Evolutionary conservation across 2,888 invertebrate genomes (phyloP), one percentile per base, ranked within the genome.

Genomic region (Hypomecis atomaria): DNA sequence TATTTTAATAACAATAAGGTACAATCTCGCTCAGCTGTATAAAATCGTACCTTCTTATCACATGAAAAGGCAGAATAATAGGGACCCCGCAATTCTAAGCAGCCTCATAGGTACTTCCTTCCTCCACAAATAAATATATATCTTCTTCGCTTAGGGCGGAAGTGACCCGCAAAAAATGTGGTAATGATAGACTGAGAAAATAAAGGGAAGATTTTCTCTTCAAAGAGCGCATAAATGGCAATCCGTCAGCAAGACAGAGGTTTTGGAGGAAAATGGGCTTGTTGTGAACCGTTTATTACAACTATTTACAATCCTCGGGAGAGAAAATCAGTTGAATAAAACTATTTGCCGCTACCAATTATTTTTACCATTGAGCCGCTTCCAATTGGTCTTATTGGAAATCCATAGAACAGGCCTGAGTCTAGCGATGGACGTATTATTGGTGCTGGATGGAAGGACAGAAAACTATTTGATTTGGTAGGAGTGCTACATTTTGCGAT

Each of bases 151-250:
- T 64, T 56, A 59, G 13, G 43, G 50, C 45, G 65, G 60, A 65
- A 65, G 43, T 48, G 57, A 52, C 59, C 52, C 60, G 55, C 59
- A 60, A 65, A 65, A 64, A 65, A 59, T 59, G 64, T 52, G 56
- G 59, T 59, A 59, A 56, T 64, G 55, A 59, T 60, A 60, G 40
- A 59, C 50, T 42, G 47, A 38, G 49, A 63, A 57, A 65, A 65
- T 57, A 65, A 60, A 44, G 53, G 50, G 48, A 57, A 43, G 43
- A 48, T 65, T 62, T 65, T 65, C 43, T 57, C 43, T 45, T 64
- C 34, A 60, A 13, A 7, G 59, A 49, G 48, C 55, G 42, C 55
- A 38, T 49, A 49, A 52, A 45, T 36, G 55, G 55, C 59, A 64
- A 64, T 64, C 59, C 42, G 48, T 63, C 54, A 9, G 23, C 33